Percentiles rank a stretch among this genome's conserved stretches.
phyloP scores from a whole-genome alignment of 2,113 vertebrate genomes.

The Ptilorrhoa leucosticta region DNA sequence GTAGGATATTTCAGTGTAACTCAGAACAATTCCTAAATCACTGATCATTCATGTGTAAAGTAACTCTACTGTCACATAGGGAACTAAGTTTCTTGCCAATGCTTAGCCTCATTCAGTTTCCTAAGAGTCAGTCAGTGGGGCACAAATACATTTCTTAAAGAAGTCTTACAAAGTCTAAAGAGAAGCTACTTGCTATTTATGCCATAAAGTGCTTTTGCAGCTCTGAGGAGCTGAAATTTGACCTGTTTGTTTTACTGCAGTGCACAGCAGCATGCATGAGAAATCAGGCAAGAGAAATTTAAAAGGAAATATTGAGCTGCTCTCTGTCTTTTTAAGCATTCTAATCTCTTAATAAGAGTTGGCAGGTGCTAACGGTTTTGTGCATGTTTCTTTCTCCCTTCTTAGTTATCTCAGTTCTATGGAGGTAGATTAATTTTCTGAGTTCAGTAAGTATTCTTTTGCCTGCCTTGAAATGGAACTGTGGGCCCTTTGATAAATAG shows the following conservation, averaged over 20 bases:
- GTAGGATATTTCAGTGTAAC: background rate
- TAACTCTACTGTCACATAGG: background rate
- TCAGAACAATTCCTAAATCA: background rate
- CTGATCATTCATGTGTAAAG: background rate
- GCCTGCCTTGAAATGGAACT: constrained; percentile 11
- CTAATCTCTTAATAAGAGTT: constrained; percentile 52
- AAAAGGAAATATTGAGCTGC: constrained; percentile 42
- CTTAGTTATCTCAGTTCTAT: background rate
- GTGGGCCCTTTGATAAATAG: background rate
- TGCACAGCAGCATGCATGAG: background rate
- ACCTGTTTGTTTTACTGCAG: background rate
- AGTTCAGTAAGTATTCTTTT: background rate
- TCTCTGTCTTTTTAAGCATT: constrained; percentile 27
- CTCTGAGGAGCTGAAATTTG: constrained; percentile 35
- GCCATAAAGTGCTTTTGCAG: background rate
- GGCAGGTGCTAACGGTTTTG: constrained; percentile 14
- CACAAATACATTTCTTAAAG: background rate
- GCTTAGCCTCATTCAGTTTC: background rate
- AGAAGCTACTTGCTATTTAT: constrained; percentile 16
- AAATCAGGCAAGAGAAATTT: constrained; percentile 39
- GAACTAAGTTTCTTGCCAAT: background rate
- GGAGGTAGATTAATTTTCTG: constrained; percentile 21
- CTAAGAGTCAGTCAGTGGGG: background rate
- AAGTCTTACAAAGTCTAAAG: background rate
- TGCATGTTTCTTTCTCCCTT: background rate